A percentile compares a stretch with the other conserved stretches of the same genome.
These are phyloP conservation scores for Euzetes globulus DNA, from an alignment of 2,888 invertebrate species.

Conservation along the genomic window DNA sequence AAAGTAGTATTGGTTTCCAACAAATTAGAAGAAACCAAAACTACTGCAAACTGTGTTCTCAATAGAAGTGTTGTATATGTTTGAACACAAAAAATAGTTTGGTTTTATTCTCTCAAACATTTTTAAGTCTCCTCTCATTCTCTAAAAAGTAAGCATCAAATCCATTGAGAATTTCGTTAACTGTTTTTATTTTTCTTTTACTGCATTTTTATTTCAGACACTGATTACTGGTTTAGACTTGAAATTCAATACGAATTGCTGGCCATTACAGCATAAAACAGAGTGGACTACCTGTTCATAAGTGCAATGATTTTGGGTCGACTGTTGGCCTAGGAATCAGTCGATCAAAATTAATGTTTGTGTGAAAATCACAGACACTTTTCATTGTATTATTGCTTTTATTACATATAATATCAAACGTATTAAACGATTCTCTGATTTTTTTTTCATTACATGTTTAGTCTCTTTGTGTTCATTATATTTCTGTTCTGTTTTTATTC, in stretches of 20 bases:
- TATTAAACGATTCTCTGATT: not conserved
- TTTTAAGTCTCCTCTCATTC: not conserved
- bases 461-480: not conserved
- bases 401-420: not conserved
- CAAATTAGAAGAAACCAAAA: not conserved
- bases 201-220: not conserved
- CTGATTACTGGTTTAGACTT: not conserved
- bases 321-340: not conserved
- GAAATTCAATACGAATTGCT: not conserved
- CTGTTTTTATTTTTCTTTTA: not conserved
- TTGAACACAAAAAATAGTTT: not conserved
- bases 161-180: not conserved
- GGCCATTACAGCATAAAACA: not conserved
- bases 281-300: too few species aligned
- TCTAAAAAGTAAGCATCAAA: not conserved
- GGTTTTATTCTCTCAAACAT: not conserved
- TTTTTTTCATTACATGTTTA: not conserved
- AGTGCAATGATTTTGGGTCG: too few species aligned
- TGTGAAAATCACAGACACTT: not conserved
- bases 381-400: not conserved
- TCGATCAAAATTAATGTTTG: not conserved
- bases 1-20: not conserved
- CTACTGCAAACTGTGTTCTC: too few species aligned
- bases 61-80: too few species aligned
- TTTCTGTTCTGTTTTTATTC: not conserved